Conservation (phyloP, 2,797 vertebrate genomes). For the Mormyrops boulengeri region DNA sequence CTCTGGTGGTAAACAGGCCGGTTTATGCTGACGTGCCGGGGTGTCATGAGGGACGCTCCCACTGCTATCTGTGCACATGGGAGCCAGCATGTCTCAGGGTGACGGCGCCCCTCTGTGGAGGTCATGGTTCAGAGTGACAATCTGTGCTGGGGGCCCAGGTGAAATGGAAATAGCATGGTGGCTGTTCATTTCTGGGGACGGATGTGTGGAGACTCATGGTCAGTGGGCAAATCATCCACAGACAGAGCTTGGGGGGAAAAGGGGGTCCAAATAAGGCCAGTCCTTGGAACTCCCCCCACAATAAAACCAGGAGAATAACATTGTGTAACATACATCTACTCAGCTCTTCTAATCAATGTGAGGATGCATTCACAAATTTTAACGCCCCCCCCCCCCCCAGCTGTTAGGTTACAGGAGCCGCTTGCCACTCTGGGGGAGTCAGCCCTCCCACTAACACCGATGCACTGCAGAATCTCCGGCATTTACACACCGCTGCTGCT, state of each 20-base stretch:
- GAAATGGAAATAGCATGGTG: neutral
- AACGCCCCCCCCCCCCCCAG: neutral
- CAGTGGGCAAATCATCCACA: neutral
- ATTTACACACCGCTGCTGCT: slow-evolving; percentile 34
- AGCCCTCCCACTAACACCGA: neutral
- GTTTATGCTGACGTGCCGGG: neutral
- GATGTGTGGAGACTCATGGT: neutral
- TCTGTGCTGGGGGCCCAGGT: neutral
- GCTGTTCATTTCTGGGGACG: neutral
- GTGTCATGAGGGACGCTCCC: neutral
- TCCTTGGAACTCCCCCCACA: neutral
- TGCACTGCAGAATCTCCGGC: neutral
- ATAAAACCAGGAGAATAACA: neutral
- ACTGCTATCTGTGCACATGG: neutral
- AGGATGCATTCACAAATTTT: neutral
- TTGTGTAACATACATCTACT: neutral
- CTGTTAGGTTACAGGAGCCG: neutral
- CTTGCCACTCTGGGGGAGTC: neutral
- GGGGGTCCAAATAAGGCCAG: neutral
- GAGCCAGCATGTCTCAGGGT: neutral
- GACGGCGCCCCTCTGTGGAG: neutral
- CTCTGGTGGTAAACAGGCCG: neutral
- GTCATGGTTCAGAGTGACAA: neutral
- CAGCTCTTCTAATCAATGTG: neutral
- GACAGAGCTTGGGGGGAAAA: neutral